Conservation (phyloP, 2,888 invertebrate species). For the Pyralis farinalis region DNA sequence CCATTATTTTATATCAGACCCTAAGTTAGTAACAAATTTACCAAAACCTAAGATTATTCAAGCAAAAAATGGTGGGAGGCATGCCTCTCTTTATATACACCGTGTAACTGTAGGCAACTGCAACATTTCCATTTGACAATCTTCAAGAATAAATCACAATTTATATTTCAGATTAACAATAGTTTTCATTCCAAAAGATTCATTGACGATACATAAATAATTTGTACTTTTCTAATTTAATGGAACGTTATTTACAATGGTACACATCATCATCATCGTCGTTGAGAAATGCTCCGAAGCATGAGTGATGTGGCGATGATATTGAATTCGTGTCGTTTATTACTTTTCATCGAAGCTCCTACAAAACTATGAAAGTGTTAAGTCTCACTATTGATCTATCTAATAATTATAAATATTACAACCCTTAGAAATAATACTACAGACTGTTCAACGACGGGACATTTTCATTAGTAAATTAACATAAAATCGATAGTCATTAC, state of each 20-base stretch:
- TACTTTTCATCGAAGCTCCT: constrained; percentile 43
- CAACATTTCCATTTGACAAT: constrained; percentile 21
- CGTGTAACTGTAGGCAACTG: constrained; percentile 8
- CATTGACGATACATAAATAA: constrained; percentile 50
- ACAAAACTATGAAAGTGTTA: constrained; percentile 47
- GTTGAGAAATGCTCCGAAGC: constrained; percentile 41
- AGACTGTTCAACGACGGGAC: constrained; percentile 47
- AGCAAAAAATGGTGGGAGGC: constrained; percentile 13
- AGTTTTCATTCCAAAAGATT: constrained; percentile 4
- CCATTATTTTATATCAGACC: constrained; percentile 62
- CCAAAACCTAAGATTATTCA: constrained; percentile 24
- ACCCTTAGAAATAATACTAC: constrained; percentile 56
- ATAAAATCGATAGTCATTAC: constrained; percentile 24
- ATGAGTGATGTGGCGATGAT: constrained; percentile 37
- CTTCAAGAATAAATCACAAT: constrained; percentile 20
- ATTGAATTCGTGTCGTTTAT: constrained; percentile 38
- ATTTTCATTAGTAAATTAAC: constrained; percentile 18
- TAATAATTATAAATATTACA: constrained; percentile 51
- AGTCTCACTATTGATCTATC: constrained; percentile 59
- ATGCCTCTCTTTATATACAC: constrained; percentile 12
- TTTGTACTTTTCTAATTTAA: constrained; percentile 76
- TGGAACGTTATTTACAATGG: constrained; percentile 70
- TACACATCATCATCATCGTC: constrained; percentile 37
- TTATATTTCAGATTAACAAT: constrained; percentile 6
- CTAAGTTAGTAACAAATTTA: constrained; percentile 49